Conservation (phyloP, 2,797 vertebrate genomes). For the Acanthis flammea region DNA sequence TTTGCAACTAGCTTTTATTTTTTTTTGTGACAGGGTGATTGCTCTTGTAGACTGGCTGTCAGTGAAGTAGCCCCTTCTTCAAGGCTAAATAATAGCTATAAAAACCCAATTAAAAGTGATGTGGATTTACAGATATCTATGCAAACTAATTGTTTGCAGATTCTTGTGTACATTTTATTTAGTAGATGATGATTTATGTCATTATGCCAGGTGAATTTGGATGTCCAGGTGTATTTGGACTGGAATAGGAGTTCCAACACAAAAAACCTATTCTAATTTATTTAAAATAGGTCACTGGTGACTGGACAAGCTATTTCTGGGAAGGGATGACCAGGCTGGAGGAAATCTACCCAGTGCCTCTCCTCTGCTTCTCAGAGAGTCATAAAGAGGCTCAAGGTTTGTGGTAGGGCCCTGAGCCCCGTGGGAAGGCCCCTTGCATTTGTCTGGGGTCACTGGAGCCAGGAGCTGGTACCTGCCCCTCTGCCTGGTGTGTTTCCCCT, state of each 20-base stretch:
- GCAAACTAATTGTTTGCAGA: background rate
- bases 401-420: rapidly evolving
- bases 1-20: background rate
- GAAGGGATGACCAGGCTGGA: background rate
- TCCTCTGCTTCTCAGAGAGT: background rate
- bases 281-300: background rate
- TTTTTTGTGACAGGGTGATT: background rate
- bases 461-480: background rate
- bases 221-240: background rate
- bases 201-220: background rate
- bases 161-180: background rate
- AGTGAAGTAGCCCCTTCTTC: background rate
- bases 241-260: background rate
- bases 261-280: background rate
- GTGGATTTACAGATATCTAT: background rate
- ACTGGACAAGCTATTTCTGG: background rate
- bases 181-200: background rate
- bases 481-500: background rate
- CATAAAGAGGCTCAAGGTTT: background rate
- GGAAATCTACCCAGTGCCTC: background rate
- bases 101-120: background rate
- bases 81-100: background rate
- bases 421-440: background rate
- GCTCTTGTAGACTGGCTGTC: background rate
- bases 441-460: background rate